Evolutionary conservation across 2,888 invertebrate species (phyloP).

Genomic region (Craniophora ligustri): DNA sequence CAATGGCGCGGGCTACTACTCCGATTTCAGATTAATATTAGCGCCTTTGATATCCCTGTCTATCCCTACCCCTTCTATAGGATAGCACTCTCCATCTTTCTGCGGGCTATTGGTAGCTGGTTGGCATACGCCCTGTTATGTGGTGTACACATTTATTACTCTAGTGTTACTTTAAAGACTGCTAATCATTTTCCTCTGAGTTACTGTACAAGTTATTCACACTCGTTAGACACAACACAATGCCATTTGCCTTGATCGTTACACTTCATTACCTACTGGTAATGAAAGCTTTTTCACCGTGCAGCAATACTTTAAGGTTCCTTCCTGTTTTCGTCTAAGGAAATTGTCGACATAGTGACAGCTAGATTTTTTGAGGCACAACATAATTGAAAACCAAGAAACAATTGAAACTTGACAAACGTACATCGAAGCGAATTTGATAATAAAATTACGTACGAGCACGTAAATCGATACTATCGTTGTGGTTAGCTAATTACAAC

Average conservation of each 20-base stretch:
- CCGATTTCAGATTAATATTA: no score
- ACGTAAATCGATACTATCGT: neutral
- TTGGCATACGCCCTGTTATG: no score
- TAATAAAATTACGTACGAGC: neutral
- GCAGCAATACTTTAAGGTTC: neutral
- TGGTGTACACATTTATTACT: no score
- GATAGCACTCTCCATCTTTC: no score
- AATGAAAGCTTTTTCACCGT: neutral
- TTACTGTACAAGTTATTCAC: conserved; percentile 4
- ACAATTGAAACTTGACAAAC: conserved; percentile 5
- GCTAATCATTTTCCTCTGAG: no score
- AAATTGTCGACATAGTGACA: conserved; percentile 34
- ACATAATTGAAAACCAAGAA: neutral
- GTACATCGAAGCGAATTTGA: conserved; percentile 18
- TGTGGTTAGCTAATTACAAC: no score
- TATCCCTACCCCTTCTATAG: no score
- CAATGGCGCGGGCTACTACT: no score
- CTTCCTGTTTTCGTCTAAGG: conserved; percentile 10
- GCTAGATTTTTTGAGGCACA: conserved; percentile 48
- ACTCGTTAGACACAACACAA: conserved; percentile 12
- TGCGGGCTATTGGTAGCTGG: no score
- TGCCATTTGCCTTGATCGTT: conserved; percentile 7
- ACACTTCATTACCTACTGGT: conserved; percentile 5
- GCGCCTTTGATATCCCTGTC: no score
- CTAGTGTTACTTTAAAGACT: no score